Percentiles rank a stretch among this genome's conserved stretches.
Evolutionary conservation across 2,113 vertebrate species (phyloP).

Genomic region (Siniperca knerii): DNA sequence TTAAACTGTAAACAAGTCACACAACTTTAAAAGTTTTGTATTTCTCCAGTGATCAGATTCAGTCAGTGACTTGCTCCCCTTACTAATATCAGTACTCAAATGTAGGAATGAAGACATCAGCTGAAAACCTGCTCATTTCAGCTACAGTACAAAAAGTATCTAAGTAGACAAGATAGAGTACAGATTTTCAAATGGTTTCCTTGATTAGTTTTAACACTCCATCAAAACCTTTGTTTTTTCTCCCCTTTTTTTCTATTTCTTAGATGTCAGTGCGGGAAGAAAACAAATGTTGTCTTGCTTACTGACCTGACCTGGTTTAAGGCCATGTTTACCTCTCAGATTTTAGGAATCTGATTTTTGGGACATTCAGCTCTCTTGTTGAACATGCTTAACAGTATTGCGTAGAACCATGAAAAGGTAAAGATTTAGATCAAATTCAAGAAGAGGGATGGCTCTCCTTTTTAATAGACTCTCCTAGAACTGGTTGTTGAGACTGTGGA

Average conservation of each 20-base stretch:
- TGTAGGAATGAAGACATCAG: conserved; percentile 15
- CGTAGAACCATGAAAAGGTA: conserved; percentile 65
- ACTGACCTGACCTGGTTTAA: conserved; percentile 57
- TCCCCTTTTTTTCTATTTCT: conserved; percentile 23
- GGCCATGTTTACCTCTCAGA: conserved; percentile 63
- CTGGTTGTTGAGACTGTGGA: conserved; percentile 33
- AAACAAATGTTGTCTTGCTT: conserved; percentile 18
- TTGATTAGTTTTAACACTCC: conserved; percentile 55
- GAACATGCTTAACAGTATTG: conserved; percentile 27
- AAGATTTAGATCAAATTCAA: conserved; percentile 44
- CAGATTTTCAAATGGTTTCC: conserved; percentile 41
- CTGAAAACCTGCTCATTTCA: background rate
- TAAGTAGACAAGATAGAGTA: background rate
- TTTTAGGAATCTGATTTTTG: conserved; percentile 36
- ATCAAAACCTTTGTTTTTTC: background rate
- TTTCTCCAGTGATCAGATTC: conserved; percentile 38
- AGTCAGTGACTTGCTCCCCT: conserved; percentile 34
- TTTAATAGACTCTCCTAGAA: conserved; percentile 40
- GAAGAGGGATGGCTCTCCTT: conserved; percentile 69
- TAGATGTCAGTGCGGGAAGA: conserved; percentile 68
- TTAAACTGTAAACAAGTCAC: conserved; percentile 53
- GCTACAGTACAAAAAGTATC: conserved; percentile 1
- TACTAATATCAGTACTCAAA: conserved; percentile 13
- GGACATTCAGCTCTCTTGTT: conserved; percentile 21
- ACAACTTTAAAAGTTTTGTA: background rate